Conservation (phyloP, 1,140 invertebrate genomes). For the Tachypleus tridentatus region DNA sequence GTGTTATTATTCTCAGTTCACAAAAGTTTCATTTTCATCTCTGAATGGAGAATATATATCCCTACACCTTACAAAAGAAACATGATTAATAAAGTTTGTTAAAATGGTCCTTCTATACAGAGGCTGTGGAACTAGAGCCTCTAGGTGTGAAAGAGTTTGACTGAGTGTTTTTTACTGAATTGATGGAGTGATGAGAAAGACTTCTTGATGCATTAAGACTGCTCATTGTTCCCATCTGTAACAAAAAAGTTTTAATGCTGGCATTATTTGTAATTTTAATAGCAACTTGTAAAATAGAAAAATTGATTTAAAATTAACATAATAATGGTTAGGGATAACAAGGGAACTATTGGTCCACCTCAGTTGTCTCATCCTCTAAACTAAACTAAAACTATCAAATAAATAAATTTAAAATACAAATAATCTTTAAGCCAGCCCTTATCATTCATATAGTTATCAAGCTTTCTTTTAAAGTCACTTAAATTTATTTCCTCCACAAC, state of each 20-base stretch:
- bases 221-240: constrained; percentile 22
- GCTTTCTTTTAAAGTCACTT: no score
- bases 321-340: not conserved
- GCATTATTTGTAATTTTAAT: not conserved
- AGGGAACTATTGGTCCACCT: not conserved
- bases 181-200: constrained; percentile 21
- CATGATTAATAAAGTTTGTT: no score
- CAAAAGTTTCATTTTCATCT: no score
- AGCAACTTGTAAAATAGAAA: no score
- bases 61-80: no score
- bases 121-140: constrained; percentile 12
- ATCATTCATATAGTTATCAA: no score
- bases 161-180: constrained; percentile 16
- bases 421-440: no score
- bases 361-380: not conserved
- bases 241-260: constrained; percentile 3
- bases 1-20: no score
- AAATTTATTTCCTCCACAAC: no score
- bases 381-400: not conserved
- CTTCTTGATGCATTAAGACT: constrained; percentile 18
- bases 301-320: not conserved
- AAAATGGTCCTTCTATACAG: not conserved
- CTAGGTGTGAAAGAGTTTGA: constrained; percentile 13
- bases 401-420: not conserved
- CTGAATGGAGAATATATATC: no score